Evolutionary conservation across 2,888 invertebrate genomes (phyloP).

Genomic region (Drosophila nigritarsus): DNA sequence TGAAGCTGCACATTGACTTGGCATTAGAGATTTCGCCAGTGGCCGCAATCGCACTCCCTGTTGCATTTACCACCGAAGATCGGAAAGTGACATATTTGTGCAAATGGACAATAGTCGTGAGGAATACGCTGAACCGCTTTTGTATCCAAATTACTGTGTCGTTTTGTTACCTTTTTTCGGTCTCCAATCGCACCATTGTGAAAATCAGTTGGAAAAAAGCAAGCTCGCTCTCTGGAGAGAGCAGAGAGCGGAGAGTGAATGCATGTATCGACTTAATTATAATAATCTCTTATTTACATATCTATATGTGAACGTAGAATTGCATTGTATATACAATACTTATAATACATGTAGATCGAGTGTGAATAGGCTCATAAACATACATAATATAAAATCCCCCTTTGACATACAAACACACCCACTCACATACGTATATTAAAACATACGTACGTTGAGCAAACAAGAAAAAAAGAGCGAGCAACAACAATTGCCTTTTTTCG

Average conservation of each 20-base stretch:
- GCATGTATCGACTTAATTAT: background rate
- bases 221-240: background rate
- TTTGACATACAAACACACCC: background rate
- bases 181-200: background rate
- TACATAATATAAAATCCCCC: background rate
- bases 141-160: background rate
- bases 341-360: too few species aligned
- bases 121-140: background rate
- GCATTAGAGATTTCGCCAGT: constrained; percentile 15
- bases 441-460: background rate
- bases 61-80: background rate
- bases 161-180: background rate
- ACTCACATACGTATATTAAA: background rate
- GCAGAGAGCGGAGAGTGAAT: background rate
- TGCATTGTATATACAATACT: background rate
- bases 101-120: background rate
- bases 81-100: constrained; percentile 3
- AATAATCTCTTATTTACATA: background rate
- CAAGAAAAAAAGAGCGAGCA: background rate
- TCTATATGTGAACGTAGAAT: background rate
- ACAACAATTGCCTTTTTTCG: constrained; percentile 11
- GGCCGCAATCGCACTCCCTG: background rate
- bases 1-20: constrained; percentile 77
- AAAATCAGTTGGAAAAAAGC: background rate
- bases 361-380: background rate